Evolutionary conservation across 1,140 invertebrate genomes (phyloP), one percentile per base, ranked within the genome.

Genomic region (Dreissena rostriformis): DNA sequence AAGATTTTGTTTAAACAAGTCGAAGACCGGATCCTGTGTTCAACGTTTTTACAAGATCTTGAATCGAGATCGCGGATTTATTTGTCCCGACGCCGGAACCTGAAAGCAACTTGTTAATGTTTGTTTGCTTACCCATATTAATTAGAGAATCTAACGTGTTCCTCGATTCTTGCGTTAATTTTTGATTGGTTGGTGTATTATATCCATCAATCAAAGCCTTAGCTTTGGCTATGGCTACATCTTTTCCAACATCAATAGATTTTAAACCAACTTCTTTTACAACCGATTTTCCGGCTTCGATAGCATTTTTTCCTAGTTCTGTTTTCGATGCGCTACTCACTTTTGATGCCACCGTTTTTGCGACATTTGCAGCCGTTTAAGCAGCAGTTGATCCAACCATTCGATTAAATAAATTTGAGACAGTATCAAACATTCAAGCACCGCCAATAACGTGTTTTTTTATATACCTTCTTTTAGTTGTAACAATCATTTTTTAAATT

Each of bases 21-120:
- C 67, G 29, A n/a, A 68, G 67, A 28, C 29, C 17, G 67, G 26
- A 26, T 17, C 24, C 17, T 39, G 67, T 19, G 24, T 68, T 67
- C 26, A 67, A 67, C 26, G 11, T 67, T 67, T n/a, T n/a, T 15
- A 68, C 67, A 68, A 68, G 67, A 68, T 68, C 67, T 68, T 68
- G 67, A 22, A 68, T 68, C 6, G 67, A 19, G 2, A 68, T 68
- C 6, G 67, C 67, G n/a, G n/a, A n/a, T n/a, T n/a, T n/a, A 8
- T 68, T 68, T 68, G 19, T 6, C 19, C 39, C 39, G 24, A 68
- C 29, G 19, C 67, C 19, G 17, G 24, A 28, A 68, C 67, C 67
- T 6, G 19, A 2, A 28, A 68, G 24, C 15, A 63, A 63, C 61
- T n/a, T 28, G 29, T 68, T 68, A 26, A 68, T 68, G 29, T 68